A percentile compares a stretch with the other conserved stretches of the same genome.
These are phyloP conservation scores for Hylaeus volcanicus DNA, from an alignment of 1,140 invertebrate genomes.

Conservation along the genomic window DNA sequence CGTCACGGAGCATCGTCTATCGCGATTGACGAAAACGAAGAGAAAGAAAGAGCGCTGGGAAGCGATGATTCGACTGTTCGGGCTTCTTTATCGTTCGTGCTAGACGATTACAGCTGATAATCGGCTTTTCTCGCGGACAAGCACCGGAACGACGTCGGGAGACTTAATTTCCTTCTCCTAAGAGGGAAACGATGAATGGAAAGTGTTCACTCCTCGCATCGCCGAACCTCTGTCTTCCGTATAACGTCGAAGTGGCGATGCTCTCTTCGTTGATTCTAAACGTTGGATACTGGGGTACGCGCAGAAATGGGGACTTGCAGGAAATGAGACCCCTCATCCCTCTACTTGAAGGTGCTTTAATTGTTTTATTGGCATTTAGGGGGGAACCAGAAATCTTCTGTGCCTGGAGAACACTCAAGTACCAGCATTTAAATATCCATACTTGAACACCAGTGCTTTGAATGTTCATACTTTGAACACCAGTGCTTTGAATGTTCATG, in stretches of 20 bases:
- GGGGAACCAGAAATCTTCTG: too few species aligned
- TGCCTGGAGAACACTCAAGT: too few species aligned
- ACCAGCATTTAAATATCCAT: too few species aligned
- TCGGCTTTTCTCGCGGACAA: conserved; percentile 41
- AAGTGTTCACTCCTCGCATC: conserved; percentile 12
- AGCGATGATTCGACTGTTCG: conserved; percentile 19
- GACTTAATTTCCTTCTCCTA: conserved; percentile 31
- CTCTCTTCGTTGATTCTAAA: conserved; percentile 1
- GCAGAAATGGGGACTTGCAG: not conserved
- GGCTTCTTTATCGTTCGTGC: conserved; percentile 26
- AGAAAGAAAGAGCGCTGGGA: not conserved
- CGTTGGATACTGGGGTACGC: not conserved
- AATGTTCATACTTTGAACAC: too few species aligned
- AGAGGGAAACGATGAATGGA: not conserved
- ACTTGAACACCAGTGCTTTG: too few species aligned
- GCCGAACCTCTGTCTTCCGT: not conserved
- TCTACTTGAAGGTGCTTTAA: not conserved
- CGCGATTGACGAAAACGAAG: conserved; percentile 30
- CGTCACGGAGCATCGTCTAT: conserved; percentile 29
- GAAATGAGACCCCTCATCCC: not conserved
- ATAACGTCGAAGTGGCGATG: not conserved
- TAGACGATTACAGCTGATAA: conserved; percentile 53
- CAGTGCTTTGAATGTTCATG: too few species aligned
- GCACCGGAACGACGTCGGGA: conserved; percentile 5
- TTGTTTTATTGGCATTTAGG: not conserved